A percentile compares a stretch with the other conserved stretches of the same genome.
phyloP scores from a whole-genome alignment of 2,113 vertebrate species.

The Phycodurus eques region DNA sequence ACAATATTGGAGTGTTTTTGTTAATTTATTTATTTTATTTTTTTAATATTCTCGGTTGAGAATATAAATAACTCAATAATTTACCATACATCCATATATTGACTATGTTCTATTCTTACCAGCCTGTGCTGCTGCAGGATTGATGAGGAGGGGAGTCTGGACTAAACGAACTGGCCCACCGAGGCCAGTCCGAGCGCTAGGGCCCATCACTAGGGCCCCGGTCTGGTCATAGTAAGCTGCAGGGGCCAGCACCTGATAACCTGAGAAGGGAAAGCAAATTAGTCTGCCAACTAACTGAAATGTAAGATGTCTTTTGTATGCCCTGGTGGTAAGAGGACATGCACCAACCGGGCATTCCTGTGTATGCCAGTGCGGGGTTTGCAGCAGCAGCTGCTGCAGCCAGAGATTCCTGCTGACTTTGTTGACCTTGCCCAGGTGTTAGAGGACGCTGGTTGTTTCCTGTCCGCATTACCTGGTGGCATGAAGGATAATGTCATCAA shows the following conservation, averaged over 20 bases:
- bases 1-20: no score
- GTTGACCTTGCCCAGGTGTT: conserved; percentile 90
- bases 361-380: conserved; percentile 90
- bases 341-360: conserved; percentile 87
- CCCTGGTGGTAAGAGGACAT: not conserved
- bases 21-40: not conserved
- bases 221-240: conserved; percentile 97
- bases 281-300: not conserved
- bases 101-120: conserved; percentile 65
- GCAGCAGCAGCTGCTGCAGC: conserved; percentile 82
- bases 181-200: conserved; percentile 86
- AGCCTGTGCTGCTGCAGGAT: conserved; percentile 91
- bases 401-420: conserved; percentile 92
- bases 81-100: not conserved
- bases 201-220: conserved; percentile 91
- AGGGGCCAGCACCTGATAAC: conserved; percentile 93
- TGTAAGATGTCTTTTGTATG: not conserved
- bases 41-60: not conserved
- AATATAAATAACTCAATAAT: not conserved
- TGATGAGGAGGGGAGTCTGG: conserved; percentile 92
- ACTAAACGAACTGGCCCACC: conserved; percentile 90
- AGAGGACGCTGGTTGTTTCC: conserved; percentile 90
- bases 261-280: conserved; percentile 51
- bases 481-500: not conserved
- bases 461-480: conserved; percentile 86